phyloP scores from a whole-genome alignment of 2,888 invertebrate genomes.

The Eupelmus urozonus region DNA sequence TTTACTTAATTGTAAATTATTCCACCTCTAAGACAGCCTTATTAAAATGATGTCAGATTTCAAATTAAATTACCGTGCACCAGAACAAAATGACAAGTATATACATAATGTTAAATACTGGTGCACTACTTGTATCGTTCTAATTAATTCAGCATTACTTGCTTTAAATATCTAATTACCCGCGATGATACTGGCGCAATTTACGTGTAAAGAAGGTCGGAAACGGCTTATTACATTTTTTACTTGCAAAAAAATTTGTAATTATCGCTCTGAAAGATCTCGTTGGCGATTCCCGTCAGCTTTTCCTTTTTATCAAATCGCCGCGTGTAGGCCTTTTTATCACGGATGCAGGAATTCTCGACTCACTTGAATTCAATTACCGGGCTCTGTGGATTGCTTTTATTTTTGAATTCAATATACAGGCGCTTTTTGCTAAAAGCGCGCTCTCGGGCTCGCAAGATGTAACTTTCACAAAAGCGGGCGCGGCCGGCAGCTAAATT shows the following conservation, averaged over 20 bases:
- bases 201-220: conserved; percentile 12
- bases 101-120: neutral
- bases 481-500: conserved; percentile 37
- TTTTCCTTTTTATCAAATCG: neutral
- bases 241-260: conserved; percentile 15
- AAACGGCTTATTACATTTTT: neutral
- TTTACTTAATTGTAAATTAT: no score
- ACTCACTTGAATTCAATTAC: conserved; percentile 44
- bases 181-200: neutral
- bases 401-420: conserved; percentile 41
- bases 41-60: neutral
- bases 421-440: conserved; percentile 17
- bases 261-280: conserved; percentile 24
- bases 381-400: no score
- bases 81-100: neutral
- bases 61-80: neutral
- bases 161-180: conserved; percentile 17
- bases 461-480: conserved; percentile 45
- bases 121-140: conserved; percentile 8
- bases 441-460: neutral
- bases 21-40: neutral
- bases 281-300: neutral
- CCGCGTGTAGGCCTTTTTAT: conserved; percentile 12
- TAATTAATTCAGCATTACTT: conserved; percentile 22
- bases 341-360: conserved; percentile 18